These are phyloP conservation scores for Reinhardtius hippoglossoides DNA, from an alignment of 2,113 vertebrate species.

Conservation along the genomic window DNA sequence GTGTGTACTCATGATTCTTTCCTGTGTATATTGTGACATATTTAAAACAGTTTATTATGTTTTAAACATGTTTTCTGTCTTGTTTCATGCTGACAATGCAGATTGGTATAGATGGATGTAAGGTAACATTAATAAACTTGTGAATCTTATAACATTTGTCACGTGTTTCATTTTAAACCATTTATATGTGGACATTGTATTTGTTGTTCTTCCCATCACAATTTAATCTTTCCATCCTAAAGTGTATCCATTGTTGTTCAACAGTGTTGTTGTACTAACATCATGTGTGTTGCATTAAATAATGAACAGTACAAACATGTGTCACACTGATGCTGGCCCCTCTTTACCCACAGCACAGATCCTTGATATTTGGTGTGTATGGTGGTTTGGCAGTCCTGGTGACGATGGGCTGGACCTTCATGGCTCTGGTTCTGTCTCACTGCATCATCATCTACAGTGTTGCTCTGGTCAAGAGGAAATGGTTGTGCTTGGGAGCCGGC, in stretches of 20 bases:
- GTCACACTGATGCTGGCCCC: conserved; percentile 37
- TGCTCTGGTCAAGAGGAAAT: conserved; percentile 87
- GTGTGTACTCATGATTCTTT: neutral
- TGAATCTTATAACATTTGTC: conserved; percentile 34
- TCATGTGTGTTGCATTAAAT: conserved; percentile 1
- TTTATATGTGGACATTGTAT: neutral
- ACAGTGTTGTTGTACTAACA: conserved; percentile 24
- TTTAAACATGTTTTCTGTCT: conserved; percentile 74
- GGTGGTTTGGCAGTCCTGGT: conserved; percentile 87
- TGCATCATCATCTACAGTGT: conserved; percentile 90
- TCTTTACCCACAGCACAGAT: conserved; percentile 88
- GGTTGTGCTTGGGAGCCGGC: conserved; percentile 90
- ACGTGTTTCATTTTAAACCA: conserved; percentile 40
- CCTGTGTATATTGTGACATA: conserved; percentile 19
- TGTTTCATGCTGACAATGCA: conserved; percentile 78
- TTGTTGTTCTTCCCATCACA: neutral
- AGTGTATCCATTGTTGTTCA: neutral
- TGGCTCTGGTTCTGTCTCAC: conserved; percentile 91
- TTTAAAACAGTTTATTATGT: conserved; percentile 63
- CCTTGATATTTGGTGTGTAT: conserved; percentile 89
- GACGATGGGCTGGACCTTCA: conserved; percentile 91
- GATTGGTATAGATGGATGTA: conserved; percentile 79
- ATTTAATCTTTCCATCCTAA: conserved; percentile 9
- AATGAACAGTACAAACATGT: neutral
- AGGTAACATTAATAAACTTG: conserved; percentile 77